phyloP scores from a whole-genome alignment of 2,797 vertebrate genomes.

The Synaphobranchus kaupii region DNA sequence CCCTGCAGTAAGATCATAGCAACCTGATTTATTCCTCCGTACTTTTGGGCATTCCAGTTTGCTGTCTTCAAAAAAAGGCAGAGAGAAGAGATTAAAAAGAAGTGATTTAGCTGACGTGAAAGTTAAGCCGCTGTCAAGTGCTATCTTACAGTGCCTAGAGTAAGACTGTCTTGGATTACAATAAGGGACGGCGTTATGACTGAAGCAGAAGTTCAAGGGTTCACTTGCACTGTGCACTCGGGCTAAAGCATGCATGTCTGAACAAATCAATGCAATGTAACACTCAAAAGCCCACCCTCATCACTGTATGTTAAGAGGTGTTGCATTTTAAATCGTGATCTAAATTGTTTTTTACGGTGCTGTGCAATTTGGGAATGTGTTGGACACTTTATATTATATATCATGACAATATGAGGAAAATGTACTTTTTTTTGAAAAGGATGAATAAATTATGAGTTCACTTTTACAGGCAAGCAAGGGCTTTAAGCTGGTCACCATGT shows the following conservation, averaged over 20 bases:
- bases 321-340: neutral
- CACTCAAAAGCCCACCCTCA: neutral
- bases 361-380: neutral
- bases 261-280: conserved; percentile 7
- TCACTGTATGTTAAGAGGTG: neutral
- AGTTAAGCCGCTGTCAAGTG: conserved; percentile 46
- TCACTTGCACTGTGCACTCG: neutral
- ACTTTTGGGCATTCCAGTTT: conserved; percentile 38
- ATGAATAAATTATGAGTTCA: neutral
- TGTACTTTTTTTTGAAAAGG: neutral
- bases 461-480: neutral
- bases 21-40: conserved; percentile 36
- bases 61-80: conserved; percentile 41
- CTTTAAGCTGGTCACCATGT: neutral
- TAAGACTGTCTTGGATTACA: conserved; percentile 40
- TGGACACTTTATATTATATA: neutral
- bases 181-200: conserved; percentile 30
- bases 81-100: conserved; percentile 47
- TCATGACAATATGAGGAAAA: neutral
- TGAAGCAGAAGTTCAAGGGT: conserved; percentile 11
- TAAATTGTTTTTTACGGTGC: neutral
- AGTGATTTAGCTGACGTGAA: conserved; percentile 45
- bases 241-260: conserved; percentile 4
- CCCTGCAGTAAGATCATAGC: conserved; percentile 35
- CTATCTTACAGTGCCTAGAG: conserved; percentile 41